Base-by-base conservation (phyloP, 92 coral and sea anemone species). In the Phenganax marumi region DNA sequence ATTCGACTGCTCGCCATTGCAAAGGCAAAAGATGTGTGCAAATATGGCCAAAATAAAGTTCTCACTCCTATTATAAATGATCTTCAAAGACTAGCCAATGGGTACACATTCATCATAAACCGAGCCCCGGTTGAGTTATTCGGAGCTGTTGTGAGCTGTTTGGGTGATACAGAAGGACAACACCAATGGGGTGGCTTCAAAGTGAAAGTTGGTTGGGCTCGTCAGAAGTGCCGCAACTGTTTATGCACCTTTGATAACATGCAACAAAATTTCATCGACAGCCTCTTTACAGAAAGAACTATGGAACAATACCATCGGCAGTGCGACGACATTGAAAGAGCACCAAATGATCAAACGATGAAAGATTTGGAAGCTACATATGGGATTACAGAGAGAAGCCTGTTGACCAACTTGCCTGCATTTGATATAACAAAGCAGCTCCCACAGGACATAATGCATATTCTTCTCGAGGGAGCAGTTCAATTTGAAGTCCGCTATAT, bases 371-470 rank as follows among this genome's bases (percentile, higher is more conserved):
- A 53, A 75, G 55, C 65, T 19, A 75, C 80, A 0, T 62, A 62
- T 17, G 68, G 68, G 8, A 62, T 62, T 62, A 17, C 25, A 23
- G 68, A 62, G 25, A 62, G 68, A 19, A 62, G 68, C 68, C 43
- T 16, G 25, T 74, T 74, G 62, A 52, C 39, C 61, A 21, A 74
- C 33, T 50, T 74, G 12, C 47, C 79, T 12, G 43, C 21, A 49
- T 74, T 74, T 51, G 79, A 74, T 47, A 74, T 74, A 8, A 51
- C 79, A n/a, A 74, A 74, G 64, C 79, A 74, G 17, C 79, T 74
- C 21, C 79, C 79, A 25, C 79, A 74, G 25, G 79, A 51, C 17
- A 8, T 74, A 8, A 74, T 74, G 79, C 79, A 74, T 21, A 17
- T 74, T n/a, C 77, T 50, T 49, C 61, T 74, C 0, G 79, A 50